Evolutionary conservation across 2,113 vertebrate genomes (phyloP), one percentile per base, ranked within the genome.

Genomic region (Pithys albifrons): DNA sequence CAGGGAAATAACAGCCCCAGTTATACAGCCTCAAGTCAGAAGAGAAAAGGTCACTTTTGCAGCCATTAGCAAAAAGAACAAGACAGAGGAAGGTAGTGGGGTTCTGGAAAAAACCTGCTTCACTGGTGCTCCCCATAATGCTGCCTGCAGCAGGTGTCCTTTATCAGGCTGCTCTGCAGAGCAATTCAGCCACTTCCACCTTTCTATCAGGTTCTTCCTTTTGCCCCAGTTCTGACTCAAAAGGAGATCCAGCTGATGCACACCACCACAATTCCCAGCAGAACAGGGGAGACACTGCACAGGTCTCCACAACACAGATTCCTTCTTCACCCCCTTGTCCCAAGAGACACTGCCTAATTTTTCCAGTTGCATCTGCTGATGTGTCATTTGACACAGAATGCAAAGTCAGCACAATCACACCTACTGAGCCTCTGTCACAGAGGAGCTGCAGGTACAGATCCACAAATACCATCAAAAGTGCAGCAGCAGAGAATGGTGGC

Each of bases 101-200:
- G 48, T 5, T 73, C 52, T 39, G 67, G 61, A 75, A 77, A 67
- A 65, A 22, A 24, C 52, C 49, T 3, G 11, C 64, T 25, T 8
- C 13, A 0, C 19, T 12, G 17, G 19, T 2, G 37, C 48, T 35
- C 49, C n/a, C 64, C 7, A 2, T 1, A 33, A 19, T 0, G 13
- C 27, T n/a, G 1, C 65, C 69, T 41, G 9, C 88, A 59, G 85
- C 18, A 83, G 76, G 43, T 19, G 51, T 2, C 51, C 14, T 11
- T 43, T 14, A 22, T 3, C 65, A 16, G 59, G 54, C 87, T 70
- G 84, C 76, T n/a, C 64, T 25, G 73, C 83, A 69, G 27, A 75
- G 85, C 67, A 2, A 3, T 7, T 51, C 52, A 28, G 67, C 48
- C 49, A 1, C 81, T 25, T 71, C 81, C 62, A 59, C 43, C 59